Percentiles rank a stretch among this genome's conserved stretches.
Conservation (phyloP, 35 echinoderm and acorn worm genomes). For the Apostichopus parvimensis region DNA sequence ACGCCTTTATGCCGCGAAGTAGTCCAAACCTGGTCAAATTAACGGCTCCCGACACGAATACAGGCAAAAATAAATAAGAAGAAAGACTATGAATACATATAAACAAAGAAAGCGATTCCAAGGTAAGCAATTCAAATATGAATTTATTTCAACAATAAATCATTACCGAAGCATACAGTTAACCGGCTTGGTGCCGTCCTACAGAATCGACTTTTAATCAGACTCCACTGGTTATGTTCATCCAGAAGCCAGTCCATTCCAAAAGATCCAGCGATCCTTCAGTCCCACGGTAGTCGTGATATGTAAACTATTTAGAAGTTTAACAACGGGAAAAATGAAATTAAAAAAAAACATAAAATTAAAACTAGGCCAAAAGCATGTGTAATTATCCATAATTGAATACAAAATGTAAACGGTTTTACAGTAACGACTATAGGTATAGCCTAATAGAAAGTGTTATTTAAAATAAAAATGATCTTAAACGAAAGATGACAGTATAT, state of each 20-base stretch:
- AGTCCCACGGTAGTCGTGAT: neutral
- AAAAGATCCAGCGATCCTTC: neutral
- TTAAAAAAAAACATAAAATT: neutral
- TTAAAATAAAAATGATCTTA: too few species aligned
- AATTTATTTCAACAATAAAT: neutral
- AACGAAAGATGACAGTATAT: too few species aligned
- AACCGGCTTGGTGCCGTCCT: too few species aligned
- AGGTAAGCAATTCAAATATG: too few species aligned
- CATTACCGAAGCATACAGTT: neutral
- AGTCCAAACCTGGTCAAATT: too few species aligned
- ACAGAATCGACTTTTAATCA: neutral
- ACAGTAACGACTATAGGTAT: too few species aligned
- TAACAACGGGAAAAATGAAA: neutral
- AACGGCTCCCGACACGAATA: too few species aligned
- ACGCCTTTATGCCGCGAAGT: too few species aligned
- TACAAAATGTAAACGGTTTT: too few species aligned
- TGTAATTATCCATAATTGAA: too few species aligned
- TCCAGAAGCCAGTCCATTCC: neutral
- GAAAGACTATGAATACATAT: neutral
- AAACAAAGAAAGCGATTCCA: too few species aligned
- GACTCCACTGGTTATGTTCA: neutral
- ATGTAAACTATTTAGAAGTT: neutral
- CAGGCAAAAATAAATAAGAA: neutral
- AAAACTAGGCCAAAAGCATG: neutral
- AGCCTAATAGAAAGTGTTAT: too few species aligned